Conservation (phyloP, 1,140 invertebrate genomes). For the Drosophila elegans region DNA sequence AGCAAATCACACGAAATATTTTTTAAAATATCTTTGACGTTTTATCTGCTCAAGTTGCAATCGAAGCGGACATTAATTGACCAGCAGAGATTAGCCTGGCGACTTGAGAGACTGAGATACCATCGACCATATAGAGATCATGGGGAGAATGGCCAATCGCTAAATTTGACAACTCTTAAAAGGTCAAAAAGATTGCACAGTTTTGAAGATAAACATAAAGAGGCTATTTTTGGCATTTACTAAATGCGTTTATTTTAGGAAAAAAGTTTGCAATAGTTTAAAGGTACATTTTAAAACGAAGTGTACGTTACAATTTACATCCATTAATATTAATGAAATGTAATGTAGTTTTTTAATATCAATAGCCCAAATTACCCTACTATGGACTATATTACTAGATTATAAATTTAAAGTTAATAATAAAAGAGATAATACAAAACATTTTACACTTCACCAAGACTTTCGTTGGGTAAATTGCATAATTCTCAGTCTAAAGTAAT, state of each 20-base stretch:
- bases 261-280: too few species aligned
- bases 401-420: too few species aligned
- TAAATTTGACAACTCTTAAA: conserved; percentile 18
- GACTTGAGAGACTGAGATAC: conserved; percentile 38
- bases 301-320: too few species aligned
- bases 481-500: too few species aligned
- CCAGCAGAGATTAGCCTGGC: conserved; percentile 48
- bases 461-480: too few species aligned
- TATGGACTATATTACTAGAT: too few species aligned
- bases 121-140: conserved; percentile 39
- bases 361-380: too few species aligned
- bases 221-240: not conserved
- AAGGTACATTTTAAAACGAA: too few species aligned
- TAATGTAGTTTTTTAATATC: too few species aligned
- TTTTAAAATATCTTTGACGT: conserved; percentile 56
- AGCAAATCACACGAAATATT: conserved; percentile 50
- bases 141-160: conserved; percentile 35
- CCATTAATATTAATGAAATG: too few species aligned
- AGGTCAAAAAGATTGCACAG: conserved; percentile 21
- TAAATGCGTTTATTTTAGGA: not conserved
- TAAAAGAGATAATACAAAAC: too few species aligned
- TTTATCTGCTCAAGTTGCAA: conserved; percentile 73
- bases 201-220: not conserved
- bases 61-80: conserved; percentile 77
- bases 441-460: too few species aligned